Evolutionary conservation across 2,113 vertebrate genomes (phyloP).

Genomic region (Thymallus thymallus): DNA sequence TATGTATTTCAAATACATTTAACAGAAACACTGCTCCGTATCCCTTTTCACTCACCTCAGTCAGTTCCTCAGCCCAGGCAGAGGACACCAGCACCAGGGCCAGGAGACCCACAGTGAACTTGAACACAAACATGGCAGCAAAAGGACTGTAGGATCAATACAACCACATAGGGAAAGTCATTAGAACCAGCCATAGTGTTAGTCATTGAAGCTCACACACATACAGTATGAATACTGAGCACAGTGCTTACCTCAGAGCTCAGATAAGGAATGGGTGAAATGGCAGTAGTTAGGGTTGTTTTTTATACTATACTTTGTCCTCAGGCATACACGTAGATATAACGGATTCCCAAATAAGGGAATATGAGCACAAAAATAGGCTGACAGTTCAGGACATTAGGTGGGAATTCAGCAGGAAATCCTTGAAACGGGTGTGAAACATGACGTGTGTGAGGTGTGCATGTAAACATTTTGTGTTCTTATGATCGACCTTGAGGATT

Average conservation of each 20-base stretch:
- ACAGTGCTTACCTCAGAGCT: constrained; percentile 39
- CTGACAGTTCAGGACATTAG: constrained; percentile 16
- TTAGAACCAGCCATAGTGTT: neutral
- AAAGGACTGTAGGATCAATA: constrained; percentile 15
- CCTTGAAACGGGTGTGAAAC: constrained; percentile 32
- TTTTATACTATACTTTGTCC: constrained; percentile 43
- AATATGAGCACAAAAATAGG: neutral
- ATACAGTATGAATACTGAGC: neutral
- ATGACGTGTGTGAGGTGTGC: neutral
- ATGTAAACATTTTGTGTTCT: neutral
- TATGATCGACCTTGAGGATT: neutral
- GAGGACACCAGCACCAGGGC: constrained; percentile 51
- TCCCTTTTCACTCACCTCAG: neutral
- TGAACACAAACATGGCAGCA: constrained; percentile 50
- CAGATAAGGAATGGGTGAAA: neutral
- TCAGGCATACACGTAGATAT: neutral
- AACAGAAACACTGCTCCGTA: neutral
- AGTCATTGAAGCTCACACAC: neutral
- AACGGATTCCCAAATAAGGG: neutral
- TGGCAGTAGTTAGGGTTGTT: neutral
- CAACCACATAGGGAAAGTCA: neutral
- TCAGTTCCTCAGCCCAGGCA: constrained; percentile 49
- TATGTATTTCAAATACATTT: too few relatives aligned
- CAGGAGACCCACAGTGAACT: constrained; percentile 46
- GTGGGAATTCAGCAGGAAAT: neutral